Percentiles rank a stretch among this genome's conserved stretches.
Evolutionary conservation across 2,888 invertebrate species (phyloP).

Genomic region (Ectobius pallidus): DNA sequence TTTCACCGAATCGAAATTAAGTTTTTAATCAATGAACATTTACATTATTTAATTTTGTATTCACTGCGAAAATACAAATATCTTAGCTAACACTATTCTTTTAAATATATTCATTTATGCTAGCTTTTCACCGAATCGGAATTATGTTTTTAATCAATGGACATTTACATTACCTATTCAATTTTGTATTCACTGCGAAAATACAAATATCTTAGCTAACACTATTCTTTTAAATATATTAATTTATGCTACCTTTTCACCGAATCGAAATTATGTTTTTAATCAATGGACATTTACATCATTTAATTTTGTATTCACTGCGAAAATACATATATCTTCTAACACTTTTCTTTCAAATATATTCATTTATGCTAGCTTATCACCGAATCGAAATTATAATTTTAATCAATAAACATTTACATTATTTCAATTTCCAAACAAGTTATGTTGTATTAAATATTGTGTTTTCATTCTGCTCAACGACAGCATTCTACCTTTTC

Average conservation of each 20-base stretch:
- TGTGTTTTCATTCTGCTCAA: no score
- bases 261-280: no score
- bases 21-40: no score
- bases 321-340: not conserved
- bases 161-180: not conserved
- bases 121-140: not conserved
- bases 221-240: not conserved
- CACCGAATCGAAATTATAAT: no score
- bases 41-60: not conserved
- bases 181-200: not conserved
- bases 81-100: not conserved
- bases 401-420: no score
- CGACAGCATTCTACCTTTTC: no score
- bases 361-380: not conserved
- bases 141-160: not conserved
- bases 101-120: not conserved
- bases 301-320: not conserved
- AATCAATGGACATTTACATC: no score
- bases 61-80: not conserved
- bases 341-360: not conserved
- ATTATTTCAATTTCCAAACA: no score
- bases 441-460: no score
- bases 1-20: no score
- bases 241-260: not conserved
- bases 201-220: not conserved